Base-by-base conservation (phyloP, 2,888 invertebrate genomes). In the Oeneis ivallda region DNA sequence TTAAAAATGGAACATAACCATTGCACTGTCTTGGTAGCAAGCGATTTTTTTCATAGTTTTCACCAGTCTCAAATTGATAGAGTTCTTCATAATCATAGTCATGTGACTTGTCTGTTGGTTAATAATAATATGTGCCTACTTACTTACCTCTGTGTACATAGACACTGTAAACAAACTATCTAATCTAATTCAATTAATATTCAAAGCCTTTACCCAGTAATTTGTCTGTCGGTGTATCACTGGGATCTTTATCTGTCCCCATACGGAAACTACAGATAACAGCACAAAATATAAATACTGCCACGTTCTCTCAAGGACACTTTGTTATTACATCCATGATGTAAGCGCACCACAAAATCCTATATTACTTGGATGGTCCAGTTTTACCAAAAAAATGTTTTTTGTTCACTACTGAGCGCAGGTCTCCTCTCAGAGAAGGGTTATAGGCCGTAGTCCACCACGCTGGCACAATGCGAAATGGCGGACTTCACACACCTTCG, bases 241-340 rank as follows among this genome's bases (percentile, higher is more conserved):
- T n/a, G 13, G 49, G 43, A 39, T 59, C 47, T 32, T 61, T 50
- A 57, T 62, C 64, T 64, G 62, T 68, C 59, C n/a, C 65, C 26
- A 62, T 45, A 61, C 67, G 65, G 66, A 70, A 67, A 52, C 45
- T 41, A 3, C 13, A 39, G 58, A 64, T 66, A 62, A 64, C 68
- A 54, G 37, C 41, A 15, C 26, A 32, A n/a, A 26, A 26, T 26
- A 26, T 39, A 54, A 47, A 61, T 54, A 65, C 17, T 26, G 15
- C 19, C 32, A 50, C 7, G 7, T 37, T 37, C 37, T 5, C 9
- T 37, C 52, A 59, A 64, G 52, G 52, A 19, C 58, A 15, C 19
- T 11, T 43, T 64, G 37, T 62, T 47, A 56, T 45, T 19, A 34
- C 34, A 62, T 39, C 45, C 56, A 59, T 47, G 41, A 43, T 43